These are phyloP conservation scores for Osmerus mordax DNA, from an alignment of 2,113 vertebrate genomes.

Conservation along the genomic window DNA sequence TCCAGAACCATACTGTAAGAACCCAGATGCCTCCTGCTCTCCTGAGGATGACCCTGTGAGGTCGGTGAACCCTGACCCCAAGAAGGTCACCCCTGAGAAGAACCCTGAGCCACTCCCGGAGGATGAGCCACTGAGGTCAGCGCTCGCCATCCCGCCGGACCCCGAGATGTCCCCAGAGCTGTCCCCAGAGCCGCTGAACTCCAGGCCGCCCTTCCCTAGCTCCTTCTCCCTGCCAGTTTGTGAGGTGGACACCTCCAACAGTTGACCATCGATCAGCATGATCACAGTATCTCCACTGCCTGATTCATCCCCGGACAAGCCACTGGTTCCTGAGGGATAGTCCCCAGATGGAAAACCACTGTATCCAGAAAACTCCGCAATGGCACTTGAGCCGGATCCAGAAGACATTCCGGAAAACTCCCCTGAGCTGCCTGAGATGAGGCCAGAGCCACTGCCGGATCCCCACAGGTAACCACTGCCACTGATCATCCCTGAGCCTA, in stretches of 20 bases:
- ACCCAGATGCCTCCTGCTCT: conserved; percentile 79
- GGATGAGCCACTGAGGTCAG: conserved; percentile 63
- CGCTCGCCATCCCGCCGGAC: conserved; percentile 50
- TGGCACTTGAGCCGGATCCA: conserved; percentile 36
- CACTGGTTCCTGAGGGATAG: conserved; percentile 57
- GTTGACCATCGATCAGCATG: conserved; percentile 68
- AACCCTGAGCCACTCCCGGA: conserved; percentile 66
- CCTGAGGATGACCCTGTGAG: conserved; percentile 61
- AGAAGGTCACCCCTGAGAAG: conserved; percentile 70
- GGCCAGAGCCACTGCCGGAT: conserved; percentile 50
- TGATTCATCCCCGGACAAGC: conserved; percentile 58
- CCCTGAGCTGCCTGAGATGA: conserved; percentile 59
- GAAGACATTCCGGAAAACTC: conserved; percentile 53
- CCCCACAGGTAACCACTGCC: conserved; percentile 41
- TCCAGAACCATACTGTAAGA: conserved; percentile 63
- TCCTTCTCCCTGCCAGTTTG: conserved; percentile 65
- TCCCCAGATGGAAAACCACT: conserved; percentile 73
- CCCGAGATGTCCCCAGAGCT: conserved; percentile 40
- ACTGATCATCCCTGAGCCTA: conserved; percentile 40
- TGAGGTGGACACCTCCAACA: conserved; percentile 65
- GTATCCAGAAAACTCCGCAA: conserved; percentile 53
- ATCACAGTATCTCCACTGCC: conserved; percentile 64
- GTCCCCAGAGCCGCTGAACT: conserved; percentile 69
- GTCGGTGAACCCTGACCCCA: conserved; percentile 75
- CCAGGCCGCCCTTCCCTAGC: conserved; percentile 69